These are phyloP conservation scores for Epinephelus moara DNA, from an alignment of 2,113 vertebrate species.

Conservation along the genomic window DNA sequence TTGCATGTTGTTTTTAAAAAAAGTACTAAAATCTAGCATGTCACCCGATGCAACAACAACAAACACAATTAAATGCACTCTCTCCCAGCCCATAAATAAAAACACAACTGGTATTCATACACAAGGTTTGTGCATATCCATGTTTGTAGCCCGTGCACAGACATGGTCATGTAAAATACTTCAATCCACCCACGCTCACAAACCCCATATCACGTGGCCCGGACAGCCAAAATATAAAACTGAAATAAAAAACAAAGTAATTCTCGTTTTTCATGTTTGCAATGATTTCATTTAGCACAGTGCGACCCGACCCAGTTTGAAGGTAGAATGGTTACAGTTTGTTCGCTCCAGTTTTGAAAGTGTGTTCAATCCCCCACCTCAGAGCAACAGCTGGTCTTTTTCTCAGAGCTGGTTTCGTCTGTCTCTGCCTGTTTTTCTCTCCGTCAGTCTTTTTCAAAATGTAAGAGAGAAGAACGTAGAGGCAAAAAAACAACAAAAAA, in stretches of 20 bases:
- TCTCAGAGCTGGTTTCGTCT: slow-evolving; percentile 60
- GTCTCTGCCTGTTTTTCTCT: slow-evolving; percentile 26
- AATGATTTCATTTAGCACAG: slow-evolving; percentile 87
- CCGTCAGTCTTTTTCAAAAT: slow-evolving; percentile 29
- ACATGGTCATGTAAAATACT: slow-evolving; percentile 61
- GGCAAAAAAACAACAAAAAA: slow-evolving; percentile 32
- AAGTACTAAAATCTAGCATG: slow-evolving; percentile 59
- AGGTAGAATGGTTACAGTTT: slow-evolving; percentile 92
- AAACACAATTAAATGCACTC: slow-evolving; percentile 66
- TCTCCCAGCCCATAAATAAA: slow-evolving; percentile 76
- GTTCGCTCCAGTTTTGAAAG: slow-evolving; percentile 82
- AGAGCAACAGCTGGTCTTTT: slow-evolving; percentile 48
- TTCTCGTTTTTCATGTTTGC: slow-evolving; percentile 62
- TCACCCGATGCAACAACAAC: slow-evolving; percentile 59
- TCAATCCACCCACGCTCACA: slow-evolving; percentile 43
- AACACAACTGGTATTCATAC: slow-evolving; percentile 63
- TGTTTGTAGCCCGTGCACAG: slow-evolving; percentile 55
- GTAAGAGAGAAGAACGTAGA: slow-evolving; percentile 31
- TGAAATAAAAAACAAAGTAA: slow-evolving; percentile 28
- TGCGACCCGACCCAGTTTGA: slow-evolving; percentile 89
- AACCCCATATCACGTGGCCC: slow-evolving; percentile 40
- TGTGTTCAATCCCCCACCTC: slow-evolving; percentile 36
- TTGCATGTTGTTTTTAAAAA: slow-evolving; percentile 72
- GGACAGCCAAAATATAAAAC: slow-evolving; percentile 58
- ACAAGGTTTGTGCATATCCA: slow-evolving; percentile 60